Evolutionary conservation across 2,113 vertebrate genomes (phyloP).

Genomic region (Strigops habroptila): DNA sequence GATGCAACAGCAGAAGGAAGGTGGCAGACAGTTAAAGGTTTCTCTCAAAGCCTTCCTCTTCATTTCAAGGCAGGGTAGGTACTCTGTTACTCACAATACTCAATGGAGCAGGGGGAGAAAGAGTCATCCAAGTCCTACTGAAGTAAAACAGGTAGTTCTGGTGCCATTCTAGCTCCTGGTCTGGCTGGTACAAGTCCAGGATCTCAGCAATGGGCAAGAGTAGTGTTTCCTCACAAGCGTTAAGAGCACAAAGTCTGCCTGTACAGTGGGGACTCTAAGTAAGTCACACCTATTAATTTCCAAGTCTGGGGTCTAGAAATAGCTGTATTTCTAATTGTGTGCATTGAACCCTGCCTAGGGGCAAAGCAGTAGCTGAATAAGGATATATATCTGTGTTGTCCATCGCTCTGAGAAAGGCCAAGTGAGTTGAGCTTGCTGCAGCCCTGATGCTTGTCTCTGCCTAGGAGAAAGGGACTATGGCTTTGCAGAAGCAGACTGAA

Average conservation of each 20-base stretch:
- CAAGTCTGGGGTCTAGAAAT: background rate
- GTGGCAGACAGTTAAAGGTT: background rate
- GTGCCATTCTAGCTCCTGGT: background rate
- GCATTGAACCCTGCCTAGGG: background rate
- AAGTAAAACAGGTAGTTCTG: background rate
- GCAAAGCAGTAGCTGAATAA: background rate
- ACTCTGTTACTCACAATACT: background rate
- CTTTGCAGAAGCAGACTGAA: background rate
- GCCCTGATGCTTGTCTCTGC: background rate
- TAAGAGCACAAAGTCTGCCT: background rate
- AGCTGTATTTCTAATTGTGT: background rate
- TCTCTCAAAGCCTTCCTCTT: background rate
- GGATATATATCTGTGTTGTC: background rate
- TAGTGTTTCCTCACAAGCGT: background rate
- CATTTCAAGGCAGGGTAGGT: background rate
- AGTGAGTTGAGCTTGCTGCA: background rate
- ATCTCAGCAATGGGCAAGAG: background rate
- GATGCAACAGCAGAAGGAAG: background rate
- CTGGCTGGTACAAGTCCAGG: background rate
- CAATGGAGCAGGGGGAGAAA: background rate
- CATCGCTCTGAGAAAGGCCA: background rate
- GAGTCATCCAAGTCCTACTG: background rate
- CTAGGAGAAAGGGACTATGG: background rate
- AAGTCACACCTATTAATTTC: too few relatives aligned
- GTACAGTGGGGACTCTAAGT: too few relatives aligned